phyloP scores from a whole-genome alignment of 2,888 invertebrate species.

The Pterostichus madidus region DNA sequence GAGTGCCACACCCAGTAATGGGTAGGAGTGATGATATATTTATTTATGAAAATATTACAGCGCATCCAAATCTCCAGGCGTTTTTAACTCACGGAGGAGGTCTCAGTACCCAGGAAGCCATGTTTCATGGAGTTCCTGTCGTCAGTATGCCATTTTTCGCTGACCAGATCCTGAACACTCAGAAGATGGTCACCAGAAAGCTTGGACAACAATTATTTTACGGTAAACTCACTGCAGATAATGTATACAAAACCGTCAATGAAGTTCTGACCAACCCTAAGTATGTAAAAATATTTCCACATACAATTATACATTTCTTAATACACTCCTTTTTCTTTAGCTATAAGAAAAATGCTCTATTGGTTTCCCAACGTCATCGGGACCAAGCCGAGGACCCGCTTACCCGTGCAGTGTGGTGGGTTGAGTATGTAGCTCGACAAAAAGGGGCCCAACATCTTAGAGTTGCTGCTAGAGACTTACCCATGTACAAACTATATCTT shows the following conservation, averaged over 20 bases:
- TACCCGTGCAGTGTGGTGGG: constrained; percentile 69
- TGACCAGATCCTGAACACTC: constrained; percentile 72
- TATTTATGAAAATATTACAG: constrained; percentile 54
- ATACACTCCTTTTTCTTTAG: constrained; percentile 60
- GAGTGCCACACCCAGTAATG: too few relatives aligned
- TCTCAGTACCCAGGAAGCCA: constrained; percentile 70
- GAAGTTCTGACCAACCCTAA: constrained; percentile 69
- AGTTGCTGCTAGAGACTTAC: constrained; percentile 67
- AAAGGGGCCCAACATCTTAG: constrained; percentile 68
- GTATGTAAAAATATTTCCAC: constrained; percentile 67
- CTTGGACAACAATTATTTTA: constrained; percentile 70
- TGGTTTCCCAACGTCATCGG: constrained; percentile 68
- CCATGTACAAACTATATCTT: constrained; percentile 66
- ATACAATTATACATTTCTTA: neutral
- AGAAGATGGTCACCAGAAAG: constrained; percentile 71
- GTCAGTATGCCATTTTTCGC: constrained; percentile 71
- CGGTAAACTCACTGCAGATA: constrained; percentile 69
- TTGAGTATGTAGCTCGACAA: constrained; percentile 69
- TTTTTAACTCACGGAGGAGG: constrained; percentile 70
- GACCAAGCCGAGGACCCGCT: constrained; percentile 69
- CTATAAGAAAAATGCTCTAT: constrained; percentile 68
- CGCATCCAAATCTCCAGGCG: constrained; percentile 67
- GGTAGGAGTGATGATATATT: too few relatives aligned
- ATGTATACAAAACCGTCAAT: constrained; percentile 68
- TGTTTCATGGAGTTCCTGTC: constrained; percentile 69